These are phyloP conservation scores for Pseudorasbora parva DNA, from an alignment of 2,113 vertebrate species.

Conservation along the genomic window DNA sequence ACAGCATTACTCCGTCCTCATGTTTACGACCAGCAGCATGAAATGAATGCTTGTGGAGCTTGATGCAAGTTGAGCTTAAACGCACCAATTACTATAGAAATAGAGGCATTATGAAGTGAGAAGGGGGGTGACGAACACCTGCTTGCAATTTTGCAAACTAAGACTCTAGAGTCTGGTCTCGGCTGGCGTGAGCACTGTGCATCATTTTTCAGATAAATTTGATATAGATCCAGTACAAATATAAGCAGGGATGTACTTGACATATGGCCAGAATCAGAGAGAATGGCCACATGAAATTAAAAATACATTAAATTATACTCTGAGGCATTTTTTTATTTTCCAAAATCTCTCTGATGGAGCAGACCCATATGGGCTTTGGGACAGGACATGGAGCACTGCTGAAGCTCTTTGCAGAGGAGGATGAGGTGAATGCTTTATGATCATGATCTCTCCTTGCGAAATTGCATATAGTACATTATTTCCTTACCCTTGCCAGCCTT, in stretches of 20 bases:
- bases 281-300: slow-evolving; percentile 39
- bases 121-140: slow-evolving; percentile 71
- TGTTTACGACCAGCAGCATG: slow-evolving; percentile 54
- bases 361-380: not conserved
- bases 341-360: slow-evolving; percentile 16
- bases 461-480: slow-evolving; percentile 42
- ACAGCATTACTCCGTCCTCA: slow-evolving; percentile 30
- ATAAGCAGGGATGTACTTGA: slow-evolving; percentile 66
- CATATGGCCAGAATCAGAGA: slow-evolving; percentile 57
- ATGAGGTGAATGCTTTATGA: slow-evolving; percentile 17
- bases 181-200: slow-evolving; percentile 67
- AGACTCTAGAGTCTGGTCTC: slow-evolving; percentile 62
- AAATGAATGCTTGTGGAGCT: slow-evolving; percentile 56
- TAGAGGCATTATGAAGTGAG: slow-evolving; percentile 29
- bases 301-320: slow-evolving; percentile 64
- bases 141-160: slow-evolving; percentile 77
- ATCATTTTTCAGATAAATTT: slow-evolving; percentile 74
- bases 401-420: not conserved
- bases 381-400: not conserved
- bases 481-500: slow-evolving; percentile 24
- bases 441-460: slow-evolving; percentile 1
- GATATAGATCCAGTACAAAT: slow-evolving; percentile 69
- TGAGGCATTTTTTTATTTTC: slow-evolving; percentile 42
- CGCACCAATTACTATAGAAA: slow-evolving; percentile 62
- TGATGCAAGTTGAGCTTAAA: slow-evolving; percentile 59